Percentiles rank a stretch among this genome's conserved stretches.
phyloP scores from a whole-genome alignment of 2,797 vertebrate genomes.

The Euthynnus affinis region DNA sequence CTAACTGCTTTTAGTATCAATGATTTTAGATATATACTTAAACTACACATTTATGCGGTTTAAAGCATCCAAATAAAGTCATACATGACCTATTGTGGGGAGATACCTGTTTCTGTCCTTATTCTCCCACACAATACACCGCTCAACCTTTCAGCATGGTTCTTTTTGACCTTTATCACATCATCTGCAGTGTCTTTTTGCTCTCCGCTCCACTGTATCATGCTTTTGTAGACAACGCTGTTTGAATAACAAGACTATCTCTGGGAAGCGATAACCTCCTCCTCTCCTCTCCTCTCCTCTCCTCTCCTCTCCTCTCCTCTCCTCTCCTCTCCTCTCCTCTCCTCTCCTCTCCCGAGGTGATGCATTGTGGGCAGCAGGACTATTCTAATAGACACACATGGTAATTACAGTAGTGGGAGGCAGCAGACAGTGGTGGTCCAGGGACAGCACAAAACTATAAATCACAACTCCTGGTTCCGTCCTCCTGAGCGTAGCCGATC shows the following conservation, averaged over 20 bases:
- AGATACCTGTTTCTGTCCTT: slow-evolving; percentile 51
- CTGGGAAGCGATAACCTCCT: slow-evolving; percentile 52
- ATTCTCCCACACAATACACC: slow-evolving; percentile 52
- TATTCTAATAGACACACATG: slow-evolving; percentile 87
- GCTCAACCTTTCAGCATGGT: slow-evolving; percentile 67
- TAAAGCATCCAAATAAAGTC: slow-evolving; percentile 37
- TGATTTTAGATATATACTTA: not conserved
- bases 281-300: too few relatives aligned
- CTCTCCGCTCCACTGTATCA: slow-evolving; percentile 61
- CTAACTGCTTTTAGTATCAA: not conserved
- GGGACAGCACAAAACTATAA: slow-evolving; percentile 88
- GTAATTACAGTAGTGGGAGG: slow-evolving; percentile 88
- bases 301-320: slow-evolving; percentile 8
- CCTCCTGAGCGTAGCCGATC: slow-evolving; percentile 86
- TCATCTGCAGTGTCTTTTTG: slow-evolving; percentile 75
- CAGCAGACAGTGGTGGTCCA: slow-evolving; percentile 87
- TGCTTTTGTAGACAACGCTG: slow-evolving; percentile 68
- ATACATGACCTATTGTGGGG: slow-evolving; percentile 27
- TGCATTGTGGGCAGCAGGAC: slow-evolving; percentile 81
- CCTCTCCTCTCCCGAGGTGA: slow-evolving; percentile 63
- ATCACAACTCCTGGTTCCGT: slow-evolving; percentile 86
- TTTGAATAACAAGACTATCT: slow-evolving; percentile 79
- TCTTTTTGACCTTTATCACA: slow-evolving; percentile 82
- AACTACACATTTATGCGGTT: not conserved
- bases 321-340: slow-evolving; percentile 11